Evolutionary conservation across 2,113 vertebrate species (phyloP).

Genomic region (Illadopsis cleaveri): DNA sequence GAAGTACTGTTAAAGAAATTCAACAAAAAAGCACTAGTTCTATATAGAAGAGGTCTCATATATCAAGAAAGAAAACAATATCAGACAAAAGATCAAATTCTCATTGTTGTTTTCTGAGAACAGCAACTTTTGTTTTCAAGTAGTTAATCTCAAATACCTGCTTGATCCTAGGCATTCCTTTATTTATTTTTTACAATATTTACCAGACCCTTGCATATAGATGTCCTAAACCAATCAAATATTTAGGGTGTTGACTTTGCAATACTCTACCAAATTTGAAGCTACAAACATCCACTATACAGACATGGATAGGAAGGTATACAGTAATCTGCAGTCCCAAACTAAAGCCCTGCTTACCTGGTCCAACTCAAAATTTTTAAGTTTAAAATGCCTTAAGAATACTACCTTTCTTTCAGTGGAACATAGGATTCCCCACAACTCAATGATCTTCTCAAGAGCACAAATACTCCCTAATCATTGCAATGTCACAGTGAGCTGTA

Average conservation of each 20-base stretch:
- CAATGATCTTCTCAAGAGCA: background rate
- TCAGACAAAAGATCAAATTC: background rate
- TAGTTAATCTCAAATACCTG: background rate
- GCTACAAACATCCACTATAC: background rate
- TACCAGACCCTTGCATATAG: background rate
- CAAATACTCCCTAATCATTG: background rate
- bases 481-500: background rate
- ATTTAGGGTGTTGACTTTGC: background rate
- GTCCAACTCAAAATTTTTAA: background rate
- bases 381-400: background rate
- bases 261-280: background rate
- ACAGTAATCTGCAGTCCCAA: background rate
- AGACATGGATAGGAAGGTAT: background rate
- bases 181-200: background rate
- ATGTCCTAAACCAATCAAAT: background rate
- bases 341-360: background rate
- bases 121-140: background rate
- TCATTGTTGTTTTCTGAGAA: background rate
- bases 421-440: fast-evolving
- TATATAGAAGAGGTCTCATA: background rate
- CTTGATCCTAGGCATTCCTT: background rate
- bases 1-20: background rate
- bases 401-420: background rate
- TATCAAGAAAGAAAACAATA: background rate
- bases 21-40: background rate